Base-by-base conservation (phyloP, 2,888 invertebrate genomes). In the Nymphalis c-album region DNA sequence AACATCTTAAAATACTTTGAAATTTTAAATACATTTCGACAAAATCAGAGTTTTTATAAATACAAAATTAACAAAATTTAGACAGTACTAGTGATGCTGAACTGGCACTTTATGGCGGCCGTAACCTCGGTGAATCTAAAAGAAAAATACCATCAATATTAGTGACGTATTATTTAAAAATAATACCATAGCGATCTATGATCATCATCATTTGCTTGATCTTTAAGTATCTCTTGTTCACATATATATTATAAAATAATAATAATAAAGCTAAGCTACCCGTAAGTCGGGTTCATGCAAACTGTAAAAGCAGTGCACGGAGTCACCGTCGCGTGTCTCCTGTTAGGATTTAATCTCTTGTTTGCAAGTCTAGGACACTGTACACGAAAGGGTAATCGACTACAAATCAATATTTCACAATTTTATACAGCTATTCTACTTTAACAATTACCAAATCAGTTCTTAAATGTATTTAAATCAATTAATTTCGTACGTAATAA, bases 271-370 rank as follows among this genome's bases (percentile, higher is more conserved):
- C n/a, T n/a, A n/a, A n/a, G n/a, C n/a, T n/a, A n/a, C n/a, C n/a
- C n/a, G n/a, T n/a, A n/a, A n/a, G 63, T 88, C 90, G 46, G 91
- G 87, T 75, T 93, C 90, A 71, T 88, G 85, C 50, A 92, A 81
- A 31, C 85, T 87, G 80, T 94, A 94, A 75, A 91, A 89, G 55
- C 83, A 75, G 26, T 48, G 69, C 20, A 93, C 92, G 18, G 76
- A 81, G 75, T 93, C 92, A 7, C 92, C 93, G 67, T 93, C 86
- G 48, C 90, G 85, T 22, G 76, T 75, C 76, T 93, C 93, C 68
- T 90, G 87, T 76, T 92, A 91, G 18, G 84, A 81, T 78, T 93
- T 92, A 76, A 86, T 93, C 93, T 18, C 92, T 91, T 22, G 93
- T 93, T 78, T 93, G 92, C 7, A 85, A 81, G 75, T 93, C 93